Base-by-base conservation (phyloP, 2,113 vertebrate genomes). In the Antennarius striatus region DNA sequence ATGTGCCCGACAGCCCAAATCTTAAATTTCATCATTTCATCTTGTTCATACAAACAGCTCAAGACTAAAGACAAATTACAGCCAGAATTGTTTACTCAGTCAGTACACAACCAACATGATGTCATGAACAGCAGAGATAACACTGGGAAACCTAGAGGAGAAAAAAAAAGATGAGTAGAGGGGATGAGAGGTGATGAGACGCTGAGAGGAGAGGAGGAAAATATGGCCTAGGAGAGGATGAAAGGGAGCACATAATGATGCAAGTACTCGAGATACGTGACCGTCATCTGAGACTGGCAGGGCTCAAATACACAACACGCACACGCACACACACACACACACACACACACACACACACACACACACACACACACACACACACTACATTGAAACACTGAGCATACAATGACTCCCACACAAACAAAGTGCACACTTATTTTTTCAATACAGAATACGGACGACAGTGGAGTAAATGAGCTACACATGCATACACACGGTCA, bases 381-480 rank as follows among this genome's bases (percentile, higher is more conserved):
- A 51, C 48, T 36, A 7, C 32, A 4, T 36, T 36, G 32, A 72
- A 46, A 60, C 30, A 56, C 16, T 57, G 47, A 42, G 29, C 28
- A 43, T 3, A 36, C 32, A 3, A 36, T 36, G n/a, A 69, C 3
- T 22, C 22, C 22, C 22, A 22, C 22, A 22, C 22, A 22, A 22
- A 22, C 22, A 22, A 22, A 22, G 22, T 22, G 22, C 22, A 22
- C 22, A 22, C 22, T 45, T 51, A 51, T 84, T 73, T 71, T 71
- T 79, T 77, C 71, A 65, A 60, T n/a, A 3, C 54, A 67, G 67
- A 81, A 81, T 73, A 84, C 72, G 65, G 79, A 79, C 82, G 79
- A 71, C 54, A 61, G 57, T 22, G 12, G 58, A 56, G 64, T 72
- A 83, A 73, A 85, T 52, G 73, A 71, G 64, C 40, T 50, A 50